A percentile compares a stretch with the other conserved stretches of the same genome.
phyloP scores from a whole-genome alignment of 2,888 invertebrate species.

The Parapristionchus giblindavisi region DNA sequence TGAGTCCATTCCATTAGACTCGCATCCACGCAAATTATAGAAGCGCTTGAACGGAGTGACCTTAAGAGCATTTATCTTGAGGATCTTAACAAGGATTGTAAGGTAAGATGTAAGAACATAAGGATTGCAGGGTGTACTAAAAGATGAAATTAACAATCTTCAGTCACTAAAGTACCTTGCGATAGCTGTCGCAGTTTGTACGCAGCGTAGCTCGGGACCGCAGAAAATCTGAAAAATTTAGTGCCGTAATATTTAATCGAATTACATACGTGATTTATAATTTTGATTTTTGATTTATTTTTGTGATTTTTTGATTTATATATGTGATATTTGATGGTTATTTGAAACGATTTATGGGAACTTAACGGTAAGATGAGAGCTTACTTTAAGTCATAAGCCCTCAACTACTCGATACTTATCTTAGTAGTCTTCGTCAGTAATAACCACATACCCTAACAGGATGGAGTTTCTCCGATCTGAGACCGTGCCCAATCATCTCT shows the following conservation, averaged over 20 bases:
- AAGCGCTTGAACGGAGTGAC: not conserved
- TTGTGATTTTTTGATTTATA: not conserved
- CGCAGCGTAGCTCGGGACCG: slow-evolving; percentile 30
- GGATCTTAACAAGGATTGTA: too few species aligned
- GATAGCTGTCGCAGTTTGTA: slow-evolving; percentile 34
- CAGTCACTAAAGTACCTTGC: not conserved
- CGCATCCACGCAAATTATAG: slow-evolving; percentile 25
- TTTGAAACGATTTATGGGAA: not conserved
- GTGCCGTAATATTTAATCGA: not conserved
- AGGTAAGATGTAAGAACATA: too few species aligned
- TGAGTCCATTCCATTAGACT: slow-evolving; percentile 34
- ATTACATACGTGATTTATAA: too few species aligned
- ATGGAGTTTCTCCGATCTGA: slow-evolving; percentile 35
- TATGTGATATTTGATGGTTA: too few species aligned
- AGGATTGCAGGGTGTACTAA: not conserved
- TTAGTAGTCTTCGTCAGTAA: not conserved
- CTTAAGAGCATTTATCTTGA: not conserved
- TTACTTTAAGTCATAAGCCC: too few species aligned
- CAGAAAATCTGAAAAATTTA: slow-evolving; percentile 19
- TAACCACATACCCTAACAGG: slow-evolving; percentile 11
- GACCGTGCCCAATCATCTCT: slow-evolving; percentile 23
- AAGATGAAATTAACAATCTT: not conserved
- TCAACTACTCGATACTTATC: not conserved
- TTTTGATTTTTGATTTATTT: too few species aligned
- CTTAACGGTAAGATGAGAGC: too few species aligned